phyloP scores from a whole-genome alignment of 2,113 vertebrate species.

The human (Homo sapiens) region DNA sequence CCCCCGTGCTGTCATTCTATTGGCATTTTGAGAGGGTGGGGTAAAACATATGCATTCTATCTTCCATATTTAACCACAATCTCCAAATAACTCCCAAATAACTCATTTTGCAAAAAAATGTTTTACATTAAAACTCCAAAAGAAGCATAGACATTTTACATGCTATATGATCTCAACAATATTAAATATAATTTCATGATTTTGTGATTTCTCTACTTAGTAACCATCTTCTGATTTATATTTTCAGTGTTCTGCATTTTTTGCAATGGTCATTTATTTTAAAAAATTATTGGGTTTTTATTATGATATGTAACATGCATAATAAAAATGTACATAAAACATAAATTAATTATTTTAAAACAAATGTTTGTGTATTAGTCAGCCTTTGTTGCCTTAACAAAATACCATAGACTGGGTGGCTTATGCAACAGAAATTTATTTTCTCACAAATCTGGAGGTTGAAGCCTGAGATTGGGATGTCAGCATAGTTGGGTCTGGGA shows the following conservation, averaged over 20 bases:
- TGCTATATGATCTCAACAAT: neutral
- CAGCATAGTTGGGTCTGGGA: neutral
- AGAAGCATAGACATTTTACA: neutral
- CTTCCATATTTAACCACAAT: conserved; percentile 48
- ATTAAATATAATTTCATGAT: neutral
- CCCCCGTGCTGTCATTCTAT: neutral
- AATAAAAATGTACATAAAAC: neutral
- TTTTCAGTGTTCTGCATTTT: neutral
- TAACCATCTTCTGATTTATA: neutral
- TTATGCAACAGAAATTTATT: neutral
- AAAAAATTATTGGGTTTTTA: neutral
- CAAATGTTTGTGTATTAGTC: neutral
- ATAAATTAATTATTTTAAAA: neutral
- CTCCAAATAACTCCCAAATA: conserved; percentile 32
- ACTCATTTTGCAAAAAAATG: conserved; percentile 33
- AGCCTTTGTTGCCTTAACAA: neutral
- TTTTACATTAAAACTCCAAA: conserved; percentile 20
- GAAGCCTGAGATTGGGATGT: neutral
- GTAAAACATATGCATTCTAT: neutral
- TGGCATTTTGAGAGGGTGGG: conserved; percentile 34
- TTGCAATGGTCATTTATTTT: neutral
- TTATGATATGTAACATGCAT: neutral
- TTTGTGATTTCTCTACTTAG: neutral
- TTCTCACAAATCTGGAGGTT: neutral
- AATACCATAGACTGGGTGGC: neutral